Conservation (phyloP, 1,140 invertebrate species). For the Drosophila pruinosa region DNA sequence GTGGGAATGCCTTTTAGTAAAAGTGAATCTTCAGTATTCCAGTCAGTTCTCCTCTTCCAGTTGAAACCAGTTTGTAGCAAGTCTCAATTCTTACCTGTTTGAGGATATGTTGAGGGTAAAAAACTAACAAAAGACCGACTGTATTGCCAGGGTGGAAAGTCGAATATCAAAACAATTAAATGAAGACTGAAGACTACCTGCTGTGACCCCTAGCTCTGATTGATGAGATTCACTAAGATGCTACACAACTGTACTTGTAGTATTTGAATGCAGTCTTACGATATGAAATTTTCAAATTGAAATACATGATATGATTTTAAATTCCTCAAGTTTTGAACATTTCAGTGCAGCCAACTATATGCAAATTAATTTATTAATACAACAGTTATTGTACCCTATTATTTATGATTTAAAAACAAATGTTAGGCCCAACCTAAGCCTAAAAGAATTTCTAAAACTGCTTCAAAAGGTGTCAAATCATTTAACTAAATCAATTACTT, state of each 20-base stretch:
- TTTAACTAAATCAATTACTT: neutral
- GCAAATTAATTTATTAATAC: neutral
- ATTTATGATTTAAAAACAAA: neutral
- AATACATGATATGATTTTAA: too few species aligned
- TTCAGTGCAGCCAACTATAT: too few species aligned
- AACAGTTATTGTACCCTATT: neutral
- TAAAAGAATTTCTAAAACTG: neutral
- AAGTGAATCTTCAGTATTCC: slow-evolving; percentile 6
- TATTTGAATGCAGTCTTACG: neutral
- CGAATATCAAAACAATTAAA: slow-evolving; percentile 16
- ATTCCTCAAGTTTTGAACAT: too few species aligned
- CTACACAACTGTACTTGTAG: slow-evolving; percentile 16
- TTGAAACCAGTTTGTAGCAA: slow-evolving; percentile 6
- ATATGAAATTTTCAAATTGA: too few species aligned
- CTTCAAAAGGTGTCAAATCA: neutral
- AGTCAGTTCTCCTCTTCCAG: neutral
- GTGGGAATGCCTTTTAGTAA: neutral
- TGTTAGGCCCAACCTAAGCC: neutral
- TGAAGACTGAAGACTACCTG: slow-evolving; percentile 25
- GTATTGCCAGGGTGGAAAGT: slow-evolving; percentile 2
- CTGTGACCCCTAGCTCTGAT: neutral
- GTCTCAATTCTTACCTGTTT: slow-evolving; percentile 22
- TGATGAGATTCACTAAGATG: neutral
- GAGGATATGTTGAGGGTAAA: neutral
- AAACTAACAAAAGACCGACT: neutral